Evolutionary conservation across 2,113 vertebrate species (phyloP).

Genomic region (Gadus macrocephalus): DNA sequence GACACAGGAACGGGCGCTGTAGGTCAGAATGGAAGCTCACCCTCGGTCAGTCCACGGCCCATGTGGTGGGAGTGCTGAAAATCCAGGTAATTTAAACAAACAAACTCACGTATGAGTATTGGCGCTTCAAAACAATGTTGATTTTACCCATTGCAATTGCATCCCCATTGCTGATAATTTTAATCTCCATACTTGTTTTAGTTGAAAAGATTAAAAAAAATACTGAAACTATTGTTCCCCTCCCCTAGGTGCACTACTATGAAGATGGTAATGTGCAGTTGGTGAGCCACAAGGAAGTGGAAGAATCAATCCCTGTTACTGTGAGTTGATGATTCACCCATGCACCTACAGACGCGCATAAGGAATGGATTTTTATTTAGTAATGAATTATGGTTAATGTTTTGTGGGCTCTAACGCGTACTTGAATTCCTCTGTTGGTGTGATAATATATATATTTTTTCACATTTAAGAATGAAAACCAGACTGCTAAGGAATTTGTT

Average conservation of each 20-base stretch:
- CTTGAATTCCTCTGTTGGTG: not conserved
- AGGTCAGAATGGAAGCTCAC: slow-evolving; percentile 99
- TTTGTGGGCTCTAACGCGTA: not conserved
- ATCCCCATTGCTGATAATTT: not conserved
- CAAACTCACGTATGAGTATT: not conserved
- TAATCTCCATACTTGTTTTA: not conserved
- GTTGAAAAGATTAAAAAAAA: not conserved
- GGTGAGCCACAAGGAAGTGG: slow-evolving; percentile 98
- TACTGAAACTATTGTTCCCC: not conserved
- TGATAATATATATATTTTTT: not conserved
- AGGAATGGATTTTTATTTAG: not conserved
- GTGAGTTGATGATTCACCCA: slow-evolving; percentile 75
- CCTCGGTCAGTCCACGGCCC: slow-evolving; percentile 88
- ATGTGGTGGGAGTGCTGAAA: slow-evolving; percentile 97
- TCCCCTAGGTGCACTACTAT: slow-evolving; percentile 93
- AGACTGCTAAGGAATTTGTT: slow-evolving; percentile 93
- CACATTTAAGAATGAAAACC: slow-evolving; percentile 81
- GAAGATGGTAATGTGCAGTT: slow-evolving; percentile 99
- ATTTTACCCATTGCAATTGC: not conserved
- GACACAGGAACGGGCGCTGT: slow-evolving; percentile 92
- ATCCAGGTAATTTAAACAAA: slow-evolving; percentile 82
- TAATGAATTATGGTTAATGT: not conserved
- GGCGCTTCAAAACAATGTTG: not conserved
- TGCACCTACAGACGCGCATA: too few relatives aligned
- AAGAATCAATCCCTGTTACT: slow-evolving; percentile 87